phyloP scores from a whole-genome alignment of 1,140 invertebrate genomes.

The Callitettix versicolor region DNA sequence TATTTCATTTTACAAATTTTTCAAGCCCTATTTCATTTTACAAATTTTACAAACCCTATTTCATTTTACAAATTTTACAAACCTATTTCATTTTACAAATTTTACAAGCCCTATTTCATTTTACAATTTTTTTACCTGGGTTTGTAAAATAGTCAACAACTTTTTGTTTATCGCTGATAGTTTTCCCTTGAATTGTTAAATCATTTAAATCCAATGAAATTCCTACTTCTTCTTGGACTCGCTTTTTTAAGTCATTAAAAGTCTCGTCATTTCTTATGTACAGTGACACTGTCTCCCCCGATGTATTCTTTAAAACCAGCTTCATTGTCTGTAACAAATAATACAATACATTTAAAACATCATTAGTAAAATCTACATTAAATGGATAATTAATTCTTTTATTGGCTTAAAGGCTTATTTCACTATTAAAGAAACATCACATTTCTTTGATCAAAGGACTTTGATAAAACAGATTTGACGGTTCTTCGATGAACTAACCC shows the following conservation, averaged over 20 bases:
- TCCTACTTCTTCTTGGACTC: constrained; percentile 22
- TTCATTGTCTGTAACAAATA: constrained; percentile 13
- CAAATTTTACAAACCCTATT: no score
- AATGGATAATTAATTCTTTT: background rate
- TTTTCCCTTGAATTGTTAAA: constrained; percentile 23
- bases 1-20: no score
- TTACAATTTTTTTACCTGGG: no score
- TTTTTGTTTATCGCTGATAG: constrained; percentile 17
- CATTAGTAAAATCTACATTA: background rate
- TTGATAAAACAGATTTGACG: background rate
- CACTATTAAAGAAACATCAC: background rate
- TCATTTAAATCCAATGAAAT: constrained; percentile 24
- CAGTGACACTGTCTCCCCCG: constrained; percentile 21
- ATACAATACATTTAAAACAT: background rate
- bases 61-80: no score
- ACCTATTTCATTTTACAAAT: no score
- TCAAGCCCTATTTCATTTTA: no score
- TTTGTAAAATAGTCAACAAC: constrained; percentile 23
- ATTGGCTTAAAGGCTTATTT: background rate
- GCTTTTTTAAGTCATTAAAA: constrained; percentile 24
- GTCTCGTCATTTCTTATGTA: constrained; percentile 24
- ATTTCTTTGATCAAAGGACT: no score
- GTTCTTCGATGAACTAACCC: no score
- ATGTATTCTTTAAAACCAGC: constrained; percentile 20
- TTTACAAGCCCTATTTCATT: no score